Evolutionary conservation across 1,140 invertebrate species (phyloP), one percentile per base, ranked within the genome.

Genomic region (Eupristina koningsbergeri): DNA sequence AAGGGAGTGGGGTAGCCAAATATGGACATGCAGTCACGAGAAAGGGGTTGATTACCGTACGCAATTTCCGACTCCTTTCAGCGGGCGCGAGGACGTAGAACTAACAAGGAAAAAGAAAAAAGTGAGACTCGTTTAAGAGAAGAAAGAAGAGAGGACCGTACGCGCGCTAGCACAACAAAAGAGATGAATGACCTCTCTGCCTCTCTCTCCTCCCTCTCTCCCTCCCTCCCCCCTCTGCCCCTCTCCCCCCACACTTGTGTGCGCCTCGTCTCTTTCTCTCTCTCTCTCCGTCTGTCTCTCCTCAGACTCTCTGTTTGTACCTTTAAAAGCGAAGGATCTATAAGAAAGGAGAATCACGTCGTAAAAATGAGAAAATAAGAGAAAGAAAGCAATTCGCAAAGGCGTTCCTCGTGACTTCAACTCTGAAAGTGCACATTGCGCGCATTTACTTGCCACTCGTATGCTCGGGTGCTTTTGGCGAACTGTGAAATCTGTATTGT

Each of bases 281-380:
- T 50, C 47, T 53, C 71, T n/a, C 71, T 61, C 45, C 45, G 11
- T 64, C 19, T 45, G 53, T 39, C 45, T 29, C 29, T 78, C 22
- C n/a, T n/a, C 6, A 22, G n/a, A n/a, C 53, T 34, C 45, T 45
- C 3, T 78, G 9, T 77, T 63, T 31, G 26, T 69, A 47, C 45
- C 45, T 41, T 80, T 36, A 78, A 78, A 78, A 78, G 31, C 53
- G 61, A 64, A 64, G 61, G n/a, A 69, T 80, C 34, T 53, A 58
- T 26, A 78, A 39, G 74, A 45, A 79, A 53, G 64, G 50, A 69
- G 39, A 79, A 76, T 31, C 39, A 34, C 64, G 39, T 83, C 82
- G 64, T 78, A 83, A 83, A 83, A 79, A 79, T 83, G 82, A 83
- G 81, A 83, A 83, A 83, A 83, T 83, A 83, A 83, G 81, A 71